phyloP scores from a whole-genome alignment of 2,888 invertebrate species.

The Oscheius sp. region DNA sequence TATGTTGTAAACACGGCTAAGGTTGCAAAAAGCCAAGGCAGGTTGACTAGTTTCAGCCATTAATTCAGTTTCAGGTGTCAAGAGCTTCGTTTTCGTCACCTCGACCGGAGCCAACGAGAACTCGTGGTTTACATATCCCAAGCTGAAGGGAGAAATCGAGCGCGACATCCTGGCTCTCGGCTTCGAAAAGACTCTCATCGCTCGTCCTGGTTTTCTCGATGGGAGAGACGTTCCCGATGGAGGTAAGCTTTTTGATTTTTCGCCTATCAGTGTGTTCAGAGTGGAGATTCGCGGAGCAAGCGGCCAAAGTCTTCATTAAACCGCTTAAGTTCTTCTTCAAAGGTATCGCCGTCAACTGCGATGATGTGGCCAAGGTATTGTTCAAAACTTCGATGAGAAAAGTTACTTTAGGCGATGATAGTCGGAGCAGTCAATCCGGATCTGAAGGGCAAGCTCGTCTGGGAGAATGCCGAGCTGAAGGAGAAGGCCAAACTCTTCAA shows the following conservation, averaged over 20 bases:
- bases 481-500: slow-evolving; percentile 41
- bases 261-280: background rate
- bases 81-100: slow-evolving; percentile 76
- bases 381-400: background rate
- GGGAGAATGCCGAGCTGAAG: slow-evolving; percentile 47
- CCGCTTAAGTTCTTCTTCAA: slow-evolving; percentile 47
- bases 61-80: slow-evolving; percentile 70
- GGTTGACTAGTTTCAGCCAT: background rate
- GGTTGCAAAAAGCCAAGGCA: slow-evolving; percentile 74
- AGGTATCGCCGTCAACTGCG: slow-evolving; percentile 44
- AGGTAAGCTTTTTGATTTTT: background rate
- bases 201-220: slow-evolving; percentile 56
- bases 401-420: slow-evolving; percentile 46
- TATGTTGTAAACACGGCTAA: slow-evolving; percentile 76
- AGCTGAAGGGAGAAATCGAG: slow-evolving; percentile 74
- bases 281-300: background rate
- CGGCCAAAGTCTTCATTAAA: slow-evolving; percentile 36
- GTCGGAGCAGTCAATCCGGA: slow-evolving; percentile 39
- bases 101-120: slow-evolving; percentile 76
- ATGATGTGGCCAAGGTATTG: slow-evolving; percentile 47
- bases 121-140: slow-evolving; percentile 75
- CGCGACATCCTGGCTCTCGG: slow-evolving; percentile 50
- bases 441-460: slow-evolving; percentile 40
- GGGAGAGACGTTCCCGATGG: slow-evolving; percentile 30
- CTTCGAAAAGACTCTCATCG: slow-evolving; percentile 56